A percentile compares a stretch with the other conserved stretches of the same genome.
These are phyloP conservation scores for Electrona antarctica DNA, from an alignment of 2,113 vertebrate species.

Conservation along the genomic window DNA sequence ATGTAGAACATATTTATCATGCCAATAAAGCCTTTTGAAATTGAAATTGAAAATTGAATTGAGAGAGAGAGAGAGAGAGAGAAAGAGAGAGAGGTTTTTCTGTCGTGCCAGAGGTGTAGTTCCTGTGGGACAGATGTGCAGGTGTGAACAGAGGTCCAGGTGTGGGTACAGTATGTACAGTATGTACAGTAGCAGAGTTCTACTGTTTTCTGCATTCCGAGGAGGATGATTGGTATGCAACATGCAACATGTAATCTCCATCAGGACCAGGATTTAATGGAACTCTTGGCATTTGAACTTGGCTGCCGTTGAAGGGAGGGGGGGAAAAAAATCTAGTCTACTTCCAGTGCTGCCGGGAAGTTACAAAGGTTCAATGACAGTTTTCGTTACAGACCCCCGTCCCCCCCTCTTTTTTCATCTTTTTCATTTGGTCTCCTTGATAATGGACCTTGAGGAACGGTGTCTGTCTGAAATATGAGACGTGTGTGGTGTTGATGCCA, in stretches of 20 bases:
- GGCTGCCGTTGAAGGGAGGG: not conserved
- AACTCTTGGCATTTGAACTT: not conserved
- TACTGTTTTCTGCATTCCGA: not conserved
- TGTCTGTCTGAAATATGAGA: conserved; percentile 6
- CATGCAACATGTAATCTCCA: not conserved
- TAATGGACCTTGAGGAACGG: not conserved
- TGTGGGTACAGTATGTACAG: too few relatives aligned
- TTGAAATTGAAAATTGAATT: too few relatives aligned
- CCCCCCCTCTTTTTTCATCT: not conserved
- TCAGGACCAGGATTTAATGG: not conserved
- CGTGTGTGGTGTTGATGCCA: not conserved
- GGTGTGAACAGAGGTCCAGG: not conserved
- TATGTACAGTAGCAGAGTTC: not conserved
- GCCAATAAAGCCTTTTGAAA: too few relatives aligned
- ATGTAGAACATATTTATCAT: too few relatives aligned
- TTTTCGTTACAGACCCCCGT: not conserved
- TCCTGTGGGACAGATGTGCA: too few relatives aligned
- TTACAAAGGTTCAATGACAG: not conserved
- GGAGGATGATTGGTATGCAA: not conserved
- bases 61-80: too few relatives aligned
- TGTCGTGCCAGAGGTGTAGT: too few relatives aligned
- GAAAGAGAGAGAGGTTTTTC: too few relatives aligned
- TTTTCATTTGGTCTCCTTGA: not conserved
- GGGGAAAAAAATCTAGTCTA: not conserved
- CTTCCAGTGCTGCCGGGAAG: not conserved